Evolutionary conservation across 2,113 vertebrate species (phyloP).

Genomic region (Candoia aspera): DNA sequence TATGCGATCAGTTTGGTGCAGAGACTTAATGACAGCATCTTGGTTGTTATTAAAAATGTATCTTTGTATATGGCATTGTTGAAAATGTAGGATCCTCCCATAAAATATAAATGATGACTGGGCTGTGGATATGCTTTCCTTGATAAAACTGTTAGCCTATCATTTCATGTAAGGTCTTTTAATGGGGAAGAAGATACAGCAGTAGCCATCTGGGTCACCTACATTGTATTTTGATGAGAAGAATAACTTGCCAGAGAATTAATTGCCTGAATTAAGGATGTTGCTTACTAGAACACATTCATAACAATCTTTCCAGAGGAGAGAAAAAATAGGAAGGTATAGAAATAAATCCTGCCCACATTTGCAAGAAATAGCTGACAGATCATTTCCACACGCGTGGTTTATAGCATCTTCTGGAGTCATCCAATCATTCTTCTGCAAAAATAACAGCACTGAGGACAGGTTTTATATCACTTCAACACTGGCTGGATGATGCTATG

Average conservation of each 20-base stretch:
- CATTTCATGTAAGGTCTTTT: neutral
- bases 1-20: neutral
- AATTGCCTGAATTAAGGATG: neutral
- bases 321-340: neutral
- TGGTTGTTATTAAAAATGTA: neutral
- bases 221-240: neutral
- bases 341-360: neutral
- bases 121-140: neutral
- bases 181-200: neutral
- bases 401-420: neutral
- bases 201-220: neutral
- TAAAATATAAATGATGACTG: neutral
- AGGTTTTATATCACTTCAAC: neutral
- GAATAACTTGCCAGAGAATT: neutral
- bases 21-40: neutral
- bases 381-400: neutral
- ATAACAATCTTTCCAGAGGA: neutral
- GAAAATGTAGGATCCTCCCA: neutral
- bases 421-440: neutral
- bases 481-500: neutral
- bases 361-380: neutral
- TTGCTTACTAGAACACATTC: neutral
- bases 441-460: neutral
- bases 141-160: neutral
- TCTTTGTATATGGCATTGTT: neutral